These are phyloP conservation scores for Leucoma salicis DNA, from an alignment of 2,888 invertebrate genomes.

Conservation along the genomic window DNA sequence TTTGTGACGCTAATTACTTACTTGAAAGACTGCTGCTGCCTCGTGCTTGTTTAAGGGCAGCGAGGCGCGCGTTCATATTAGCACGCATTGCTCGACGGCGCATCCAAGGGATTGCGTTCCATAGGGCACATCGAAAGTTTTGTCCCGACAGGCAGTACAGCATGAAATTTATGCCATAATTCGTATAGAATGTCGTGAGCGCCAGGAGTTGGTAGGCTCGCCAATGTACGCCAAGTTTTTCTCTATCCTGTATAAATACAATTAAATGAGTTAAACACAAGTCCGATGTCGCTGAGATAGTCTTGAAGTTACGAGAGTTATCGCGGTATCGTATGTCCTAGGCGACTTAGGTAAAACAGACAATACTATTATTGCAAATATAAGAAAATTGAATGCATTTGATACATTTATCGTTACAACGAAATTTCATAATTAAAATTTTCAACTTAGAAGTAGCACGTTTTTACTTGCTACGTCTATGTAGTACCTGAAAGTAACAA, in stretches of 20 bases:
- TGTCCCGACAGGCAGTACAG: conserved; percentile 91
- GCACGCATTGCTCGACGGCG: conserved; percentile 19
- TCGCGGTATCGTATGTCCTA: too few species aligned
- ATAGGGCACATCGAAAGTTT: conserved; percentile 86
- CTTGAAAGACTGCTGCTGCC: conserved; percentile 52
- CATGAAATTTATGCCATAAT: conserved; percentile 92
- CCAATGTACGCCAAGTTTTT: conserved; percentile 55
- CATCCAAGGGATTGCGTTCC: conserved; percentile 46
- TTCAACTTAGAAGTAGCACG: too few species aligned
- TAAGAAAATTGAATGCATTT: too few species aligned
- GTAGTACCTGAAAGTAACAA: too few species aligned
- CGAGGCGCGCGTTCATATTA: conserved; percentile 19
- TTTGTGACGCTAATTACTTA: conserved; percentile 40
- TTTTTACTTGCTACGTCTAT: too few species aligned
- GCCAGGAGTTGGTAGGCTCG: conserved; percentile 84
- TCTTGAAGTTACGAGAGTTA: too few species aligned
- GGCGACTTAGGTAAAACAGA: too few species aligned
- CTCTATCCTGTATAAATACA: background rate
- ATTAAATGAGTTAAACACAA: background rate
- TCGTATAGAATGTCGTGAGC: conserved; percentile 88
- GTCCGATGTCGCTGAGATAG: too few species aligned
- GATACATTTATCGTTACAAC: too few species aligned
- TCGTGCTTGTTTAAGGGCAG: conserved; percentile 28
- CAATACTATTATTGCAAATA: too few species aligned
- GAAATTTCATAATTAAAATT: too few species aligned